phyloP scores from a whole-genome alignment of 2,888 invertebrate species.

The Leucophenga maculata region DNA sequence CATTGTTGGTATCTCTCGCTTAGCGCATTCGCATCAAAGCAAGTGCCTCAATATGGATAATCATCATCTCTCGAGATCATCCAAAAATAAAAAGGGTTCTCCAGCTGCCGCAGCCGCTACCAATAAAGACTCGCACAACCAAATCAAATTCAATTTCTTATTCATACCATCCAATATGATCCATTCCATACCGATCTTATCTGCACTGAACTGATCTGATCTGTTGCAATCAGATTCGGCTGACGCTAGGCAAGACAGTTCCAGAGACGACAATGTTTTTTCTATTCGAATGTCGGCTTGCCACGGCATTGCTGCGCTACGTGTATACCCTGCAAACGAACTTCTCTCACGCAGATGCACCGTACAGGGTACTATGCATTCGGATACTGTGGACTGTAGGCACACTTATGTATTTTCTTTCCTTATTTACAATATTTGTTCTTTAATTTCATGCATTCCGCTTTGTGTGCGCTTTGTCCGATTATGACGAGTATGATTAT shows the following conservation, averaged over 20 bases:
- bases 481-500: slow-evolving; percentile 9
- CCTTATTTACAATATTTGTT: background rate
- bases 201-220: no score
- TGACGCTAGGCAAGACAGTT: no score
- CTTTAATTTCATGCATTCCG: background rate
- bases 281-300: no score
- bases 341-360: no score
- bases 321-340: no score
- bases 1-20: background rate
- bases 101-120: background rate
- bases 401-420: background rate
- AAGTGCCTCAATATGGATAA: slow-evolving; percentile 62
- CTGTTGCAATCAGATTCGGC: no score
- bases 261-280: no score
- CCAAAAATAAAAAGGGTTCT: slow-evolving; percentile 16
- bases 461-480: background rate
- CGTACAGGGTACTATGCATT: no score
- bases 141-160: no score
- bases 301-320: no score
- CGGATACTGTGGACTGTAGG: background rate
- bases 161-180: no score
- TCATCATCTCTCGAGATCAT: slow-evolving; percentile 36
- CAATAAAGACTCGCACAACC: background rate
- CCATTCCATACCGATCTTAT: no score
- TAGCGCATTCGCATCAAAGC: slow-evolving; percentile 49